Evolutionary conservation across 2,797 vertebrate genomes (phyloP), one percentile per base, ranked within the genome.

Genomic region (Vipera ursinii): DNA sequence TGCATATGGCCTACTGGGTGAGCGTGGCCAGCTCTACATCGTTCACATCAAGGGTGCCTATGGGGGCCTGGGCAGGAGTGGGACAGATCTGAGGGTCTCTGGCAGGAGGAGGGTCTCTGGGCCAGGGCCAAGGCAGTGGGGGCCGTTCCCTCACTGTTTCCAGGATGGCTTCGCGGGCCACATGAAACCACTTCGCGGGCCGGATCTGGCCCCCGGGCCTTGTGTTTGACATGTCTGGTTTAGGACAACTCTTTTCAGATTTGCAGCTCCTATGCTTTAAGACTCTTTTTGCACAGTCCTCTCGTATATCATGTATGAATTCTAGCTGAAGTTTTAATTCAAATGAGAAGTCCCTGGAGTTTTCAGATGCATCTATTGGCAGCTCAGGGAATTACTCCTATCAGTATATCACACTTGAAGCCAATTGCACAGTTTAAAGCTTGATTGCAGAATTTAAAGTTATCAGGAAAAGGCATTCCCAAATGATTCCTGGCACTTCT

Each of bases 381-480:
- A 85, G 38, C 82, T 55, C 73, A 90, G 89, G 92, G 92, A 87
- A 92, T 87, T 65, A 32, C 90, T 55, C 90, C 28, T 65, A 57
- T 92, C 69, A 82, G 59, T 69, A 4, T 85, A 90, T 90, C 89
- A 87, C 87, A 92, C 92, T 69, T 89, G 88, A 90, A 90, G 89
- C 89, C 89, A 90, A 92, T 90, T 92, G 89, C 53, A 69, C 7
- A 92, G 82, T 92, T 90, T 92, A 92, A 92, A 92, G 61, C 92
- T 92, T 90, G 92, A 92, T 92, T 92, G 82, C 92, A 51, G 82
- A 73, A 85, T 87, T 90, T 92, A 92, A 92, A 92, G 38, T 12
- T 44, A 90, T 90, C 60, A 69, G 61, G 92, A 73, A 73, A 51
- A 90, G 89, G 32, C 89, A 92, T 90, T 90, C 92, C 92, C 92